Conservation (phyloP, 2,888 invertebrate genomes). For the Dolichopus griseipennis region DNA sequence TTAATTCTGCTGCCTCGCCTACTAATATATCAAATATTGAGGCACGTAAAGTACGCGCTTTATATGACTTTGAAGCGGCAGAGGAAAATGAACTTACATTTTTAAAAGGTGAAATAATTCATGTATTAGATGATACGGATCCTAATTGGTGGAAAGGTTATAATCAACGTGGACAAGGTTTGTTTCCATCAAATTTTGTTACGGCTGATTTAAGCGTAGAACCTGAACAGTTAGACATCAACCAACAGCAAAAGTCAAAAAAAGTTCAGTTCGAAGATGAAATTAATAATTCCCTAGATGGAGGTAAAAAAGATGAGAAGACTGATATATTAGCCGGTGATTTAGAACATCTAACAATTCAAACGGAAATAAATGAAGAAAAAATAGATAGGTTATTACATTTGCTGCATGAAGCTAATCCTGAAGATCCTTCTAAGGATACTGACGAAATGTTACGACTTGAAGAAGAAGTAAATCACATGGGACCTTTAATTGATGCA, state of each 20-base stretch:
- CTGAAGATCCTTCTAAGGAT: slow-evolving; percentile 63
- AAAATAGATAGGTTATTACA: slow-evolving; percentile 80
- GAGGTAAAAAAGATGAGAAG: slow-evolving; percentile 45
- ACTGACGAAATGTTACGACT: slow-evolving; percentile 42
- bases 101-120: slow-evolving; percentile 84
- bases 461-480: slow-evolving; percentile 60
- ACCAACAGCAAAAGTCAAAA: slow-evolving; percentile 42
- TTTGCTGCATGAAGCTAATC: slow-evolving; percentile 88
- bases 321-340: slow-evolving; percentile 29
- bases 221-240: slow-evolving; percentile 56
- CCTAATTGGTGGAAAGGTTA: slow-evolving; percentile 99
- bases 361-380: slow-evolving; percentile 72
- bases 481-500: slow-evolving; percentile 89
- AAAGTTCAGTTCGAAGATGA: slow-evolving; percentile 59
- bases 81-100: slow-evolving; percentile 99
- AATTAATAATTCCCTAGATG: slow-evolving; percentile 35
- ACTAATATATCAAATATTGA: slow-evolving; percentile 42
- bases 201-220: slow-evolving; percentile 78
- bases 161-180: slow-evolving; percentile 86
- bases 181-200: slow-evolving; percentile 99
- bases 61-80: slow-evolving; percentile 98
- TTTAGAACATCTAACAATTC: slow-evolving; percentile 28
- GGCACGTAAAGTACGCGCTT: slow-evolving; percentile 74
- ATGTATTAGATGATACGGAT: slow-evolving; percentile 89
- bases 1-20: slow-evolving; percentile 27